Base-by-base conservation (phyloP, 1,140 invertebrate species). In the Notospermus geniculatus region DNA sequence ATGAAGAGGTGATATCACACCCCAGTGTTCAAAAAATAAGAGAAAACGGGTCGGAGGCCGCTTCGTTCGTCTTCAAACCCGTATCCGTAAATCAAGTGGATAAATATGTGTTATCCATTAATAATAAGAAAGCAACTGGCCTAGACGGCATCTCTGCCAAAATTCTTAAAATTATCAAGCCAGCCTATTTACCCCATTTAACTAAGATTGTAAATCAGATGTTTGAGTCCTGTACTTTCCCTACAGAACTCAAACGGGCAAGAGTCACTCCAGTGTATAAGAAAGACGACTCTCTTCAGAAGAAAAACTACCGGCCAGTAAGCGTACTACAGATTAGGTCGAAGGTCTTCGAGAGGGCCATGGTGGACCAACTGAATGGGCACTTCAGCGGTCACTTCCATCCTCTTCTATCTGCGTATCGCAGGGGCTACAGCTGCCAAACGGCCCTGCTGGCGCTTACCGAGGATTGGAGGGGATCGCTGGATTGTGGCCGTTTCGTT, bases 251-350 rank as follows among this genome's bases (percentile, higher is more conserved):
- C 4, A 27, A 59, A 50, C 41, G 27, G 17, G 58, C 58, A 7
- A n/a, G 45, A 25, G 58, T 53, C 28, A 27, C 27, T 25, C 41
- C 58, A 28, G 39, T 59, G 7, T 59, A 39, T n/a, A 59, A 59
- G 45, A 59, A 59, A 43, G 46, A 59, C n/a, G 58, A 50, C 43
- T 17, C 30, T 52, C 22, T 53, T 27, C 27, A 28, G 36, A 59
- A 39, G 28, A 45, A 59, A 30, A 59, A 59, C 29, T 59, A 59
- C 58, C 13, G 43, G 22, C 58, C 58, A 7, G 29, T 59, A 22
- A 59, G 4, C 28, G 45, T 50, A 23, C 23, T 59, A 7, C 58
- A 22, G 22, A 25, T 43, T n/a, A 39, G 13, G 9, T 59, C 43
- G 19, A 59, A 59, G 36, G 17, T 59, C 1, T 27, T 59, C 19